phyloP scores from a whole-genome alignment of 2,113 vertebrate genomes.

The Myrmecophaga tridactyla region DNA sequence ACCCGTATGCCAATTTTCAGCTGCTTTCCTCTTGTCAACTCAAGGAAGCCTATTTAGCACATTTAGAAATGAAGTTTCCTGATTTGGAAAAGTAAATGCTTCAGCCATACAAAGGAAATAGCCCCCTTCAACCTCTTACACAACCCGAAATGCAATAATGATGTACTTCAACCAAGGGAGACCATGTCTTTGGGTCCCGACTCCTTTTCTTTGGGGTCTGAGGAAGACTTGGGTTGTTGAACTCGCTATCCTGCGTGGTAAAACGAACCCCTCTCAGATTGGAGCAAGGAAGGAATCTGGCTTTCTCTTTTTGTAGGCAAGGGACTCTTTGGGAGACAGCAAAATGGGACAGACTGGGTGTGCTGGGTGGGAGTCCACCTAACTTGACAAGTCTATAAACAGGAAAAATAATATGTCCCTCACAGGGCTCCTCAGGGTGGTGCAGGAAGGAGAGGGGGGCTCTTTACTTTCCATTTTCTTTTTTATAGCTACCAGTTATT shows the following conservation, averaged over 20 bases:
- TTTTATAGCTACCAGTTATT: neutral
- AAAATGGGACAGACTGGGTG: neutral
- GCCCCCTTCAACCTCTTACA: neutral
- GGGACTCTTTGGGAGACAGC: neutral
- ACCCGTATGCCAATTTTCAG: neutral
- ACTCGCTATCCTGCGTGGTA: no score
- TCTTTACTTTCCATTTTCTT: no score
- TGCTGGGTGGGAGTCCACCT: neutral
- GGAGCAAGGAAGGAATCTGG: neutral
- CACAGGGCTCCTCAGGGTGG: neutral
- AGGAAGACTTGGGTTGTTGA: neutral
- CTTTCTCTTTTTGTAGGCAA: rapidly evolving
- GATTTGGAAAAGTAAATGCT: slow-evolving; percentile 53
- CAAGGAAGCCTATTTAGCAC: neutral
- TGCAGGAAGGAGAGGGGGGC: no score
- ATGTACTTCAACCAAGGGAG: neutral
- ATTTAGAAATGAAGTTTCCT: neutral
- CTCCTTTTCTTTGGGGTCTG: neutral
- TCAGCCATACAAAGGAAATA: neutral
- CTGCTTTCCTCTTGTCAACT: slow-evolving; percentile 18
- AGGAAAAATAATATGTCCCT: neutral
- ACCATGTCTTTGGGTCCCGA: neutral
- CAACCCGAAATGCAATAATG: neutral
- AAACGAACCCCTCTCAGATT: no score
- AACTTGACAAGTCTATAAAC: neutral